These are phyloP conservation scores for Wasmannia auropunctata DNA, from an alignment of 1,140 invertebrate genomes.

Conservation along the genomic window DNA sequence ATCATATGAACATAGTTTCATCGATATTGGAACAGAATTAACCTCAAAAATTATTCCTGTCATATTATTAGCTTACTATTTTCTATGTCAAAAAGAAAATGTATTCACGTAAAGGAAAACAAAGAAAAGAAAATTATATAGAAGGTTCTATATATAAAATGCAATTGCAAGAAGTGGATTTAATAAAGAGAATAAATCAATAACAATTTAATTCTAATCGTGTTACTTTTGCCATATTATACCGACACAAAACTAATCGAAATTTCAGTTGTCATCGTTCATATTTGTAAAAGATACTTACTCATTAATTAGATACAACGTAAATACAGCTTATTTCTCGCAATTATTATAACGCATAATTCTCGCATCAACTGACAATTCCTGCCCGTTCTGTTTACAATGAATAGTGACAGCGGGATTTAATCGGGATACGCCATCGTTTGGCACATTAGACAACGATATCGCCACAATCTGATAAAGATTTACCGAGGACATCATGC, in stretches of 20 bases:
- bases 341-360: background rate
- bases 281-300: background rate
- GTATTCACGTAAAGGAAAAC: background rate
- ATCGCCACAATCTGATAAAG: background rate
- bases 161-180: background rate
- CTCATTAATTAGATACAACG: background rate
- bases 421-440: background rate
- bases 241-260: background rate
- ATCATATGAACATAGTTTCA: too few relatives aligned
- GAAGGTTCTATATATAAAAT: background rate
- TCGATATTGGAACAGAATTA: too few relatives aligned
- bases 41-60: too few relatives aligned
- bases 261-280: background rate
- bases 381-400: background rate
- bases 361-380: background rate
- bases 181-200: background rate
- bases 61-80: background rate
- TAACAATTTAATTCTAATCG: background rate
- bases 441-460: background rate
- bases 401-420: background rate
- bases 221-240: background rate
- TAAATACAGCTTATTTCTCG: background rate
- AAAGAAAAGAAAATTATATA: background rate
- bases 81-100: background rate
- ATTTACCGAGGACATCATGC: background rate